Base-by-base conservation (phyloP, 2,888 invertebrate genomes). In the Drosophila stalkeri region DNA sequence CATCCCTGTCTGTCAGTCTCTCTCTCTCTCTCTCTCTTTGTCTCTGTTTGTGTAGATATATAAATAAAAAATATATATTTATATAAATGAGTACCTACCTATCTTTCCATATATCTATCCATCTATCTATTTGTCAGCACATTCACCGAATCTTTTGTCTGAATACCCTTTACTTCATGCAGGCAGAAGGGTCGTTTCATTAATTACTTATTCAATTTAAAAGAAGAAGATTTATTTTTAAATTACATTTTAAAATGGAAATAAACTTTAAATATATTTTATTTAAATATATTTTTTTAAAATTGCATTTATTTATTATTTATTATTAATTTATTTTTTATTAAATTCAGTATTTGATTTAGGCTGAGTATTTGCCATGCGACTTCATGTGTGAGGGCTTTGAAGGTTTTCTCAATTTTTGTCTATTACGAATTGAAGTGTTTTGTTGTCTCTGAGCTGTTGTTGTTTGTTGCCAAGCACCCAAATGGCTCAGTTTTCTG, bases 381-480 rank as follows among this genome's bases (percentile, higher is more conserved):
- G 55, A 16, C 51, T 66, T 68, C 2, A 43, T 11, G 16, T 3
- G 49, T 1, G 47, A 20, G 44, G 27, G 27, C 27, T 27, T 61
- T 70, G 47, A 75, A 82, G 70, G 77, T 80, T 80, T 81, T 69
- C 72, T 75, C 72, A 80, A 81, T 77, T 83, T 86, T 75, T 57
- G 78, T 75, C 78, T 70, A 81, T 80, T 81, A 59, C 70, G 68
- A 81, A 75, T 81, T 80, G 81, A 86, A 77, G 86, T 83, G 81
- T 77, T 83, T 86, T 72, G 81, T 71, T 80, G 61, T 76, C 57
- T 64, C 64, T 57, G 59, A 60, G 61, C 74, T 49, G 59, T 51
- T 51, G 51, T 70, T 70, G 79, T 86, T 86, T 84, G 87, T 86
- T 86, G 85, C 82, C 85, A 86, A 72, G 85, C 84, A 68, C 73